Evolutionary conservation across 2,888 invertebrate species (phyloP).

Genomic region (Metallyticus violacea): DNA sequence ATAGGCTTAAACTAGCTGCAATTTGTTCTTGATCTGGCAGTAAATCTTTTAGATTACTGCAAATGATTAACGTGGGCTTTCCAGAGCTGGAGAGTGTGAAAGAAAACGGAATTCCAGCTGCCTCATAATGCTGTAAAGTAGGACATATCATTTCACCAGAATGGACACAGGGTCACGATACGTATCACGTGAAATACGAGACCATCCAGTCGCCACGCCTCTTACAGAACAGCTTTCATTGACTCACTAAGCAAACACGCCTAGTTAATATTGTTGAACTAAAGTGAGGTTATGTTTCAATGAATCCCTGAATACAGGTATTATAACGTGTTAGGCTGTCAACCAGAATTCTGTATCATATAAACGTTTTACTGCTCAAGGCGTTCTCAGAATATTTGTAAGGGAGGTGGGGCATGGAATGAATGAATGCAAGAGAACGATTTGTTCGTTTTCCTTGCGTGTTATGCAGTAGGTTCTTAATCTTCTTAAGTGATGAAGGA

Average conservation of each 20-base stretch:
- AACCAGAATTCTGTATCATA: too few species aligned
- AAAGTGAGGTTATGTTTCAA: neutral
- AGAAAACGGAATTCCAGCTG: neutral
- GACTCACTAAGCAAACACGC: neutral
- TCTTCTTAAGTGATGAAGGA: too few species aligned
- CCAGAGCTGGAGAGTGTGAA: neutral
- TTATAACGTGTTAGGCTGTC: neutral
- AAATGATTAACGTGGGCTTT: neutral
- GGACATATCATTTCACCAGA: neutral
- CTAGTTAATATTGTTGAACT: too few species aligned
- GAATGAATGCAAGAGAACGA: neutral
- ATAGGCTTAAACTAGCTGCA: too few species aligned
- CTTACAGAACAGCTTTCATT: neutral
- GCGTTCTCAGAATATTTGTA: too few species aligned
- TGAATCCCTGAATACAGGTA: neutral
- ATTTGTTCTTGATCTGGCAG: too few species aligned
- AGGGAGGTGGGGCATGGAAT: neutral
- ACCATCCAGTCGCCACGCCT: neutral
- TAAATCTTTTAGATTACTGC: too few species aligned
- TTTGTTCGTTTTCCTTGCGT: neutral
- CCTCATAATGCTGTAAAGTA: neutral
- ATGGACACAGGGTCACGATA: neutral
- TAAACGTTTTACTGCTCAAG: too few species aligned
- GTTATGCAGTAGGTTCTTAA: too few species aligned
- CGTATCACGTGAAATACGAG: neutral